Percentiles rank a stretch among this genome's conserved stretches.
Evolutionary conservation across 2,888 invertebrate species (phyloP).

Genomic region (Anthophora plumipes): DNA sequence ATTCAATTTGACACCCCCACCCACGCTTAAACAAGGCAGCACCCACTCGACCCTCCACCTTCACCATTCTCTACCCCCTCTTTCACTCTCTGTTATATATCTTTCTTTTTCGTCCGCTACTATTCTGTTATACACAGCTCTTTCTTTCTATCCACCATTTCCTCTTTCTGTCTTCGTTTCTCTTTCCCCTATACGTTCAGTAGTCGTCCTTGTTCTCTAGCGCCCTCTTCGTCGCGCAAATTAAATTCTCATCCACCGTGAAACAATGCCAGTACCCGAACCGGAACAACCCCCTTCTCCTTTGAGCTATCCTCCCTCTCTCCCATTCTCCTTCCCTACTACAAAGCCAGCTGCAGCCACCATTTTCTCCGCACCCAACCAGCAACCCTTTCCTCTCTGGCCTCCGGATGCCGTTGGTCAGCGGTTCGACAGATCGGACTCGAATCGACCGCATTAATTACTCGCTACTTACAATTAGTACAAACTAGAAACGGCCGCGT

Average conservation of each 20-base stretch:
- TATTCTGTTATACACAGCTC: slow-evolving; percentile 40
- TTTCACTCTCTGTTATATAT: slow-evolving; percentile 21
- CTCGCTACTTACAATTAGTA: slow-evolving; percentile 79
- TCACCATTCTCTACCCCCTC: slow-evolving; percentile 25
- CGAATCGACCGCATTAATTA: slow-evolving; percentile 82
- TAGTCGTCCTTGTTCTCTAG: slow-evolving; percentile 45
- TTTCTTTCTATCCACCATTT: slow-evolving; percentile 13
- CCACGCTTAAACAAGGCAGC: slow-evolving; percentile 83
- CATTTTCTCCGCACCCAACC: slow-evolving; percentile 38
- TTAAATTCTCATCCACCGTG: slow-evolving; percentile 84
- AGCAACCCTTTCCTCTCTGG: slow-evolving; percentile 17
- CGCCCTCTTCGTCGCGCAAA: slow-evolving; percentile 77
- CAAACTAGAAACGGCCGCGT: slow-evolving; percentile 57
- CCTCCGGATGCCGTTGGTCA: slow-evolving; percentile 71
- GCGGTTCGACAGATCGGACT: slow-evolving; percentile 72
- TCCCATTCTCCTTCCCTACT: slow-evolving; percentile 15
- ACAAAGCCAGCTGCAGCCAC: slow-evolving; percentile 39
- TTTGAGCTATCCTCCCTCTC: slow-evolving; percentile 30
- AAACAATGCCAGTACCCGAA: slow-evolving; percentile 80
- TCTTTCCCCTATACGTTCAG: neutral
- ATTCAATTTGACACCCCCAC: slow-evolving; percentile 85
- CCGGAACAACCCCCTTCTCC: slow-evolving; percentile 66
- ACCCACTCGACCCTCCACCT: slow-evolving; percentile 74
- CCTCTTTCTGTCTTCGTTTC: slow-evolving; percentile 33
- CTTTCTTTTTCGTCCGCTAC: slow-evolving; percentile 33